Conservation (phyloP, 2,888 invertebrate species). For the Lycophotia porphyrea region DNA sequence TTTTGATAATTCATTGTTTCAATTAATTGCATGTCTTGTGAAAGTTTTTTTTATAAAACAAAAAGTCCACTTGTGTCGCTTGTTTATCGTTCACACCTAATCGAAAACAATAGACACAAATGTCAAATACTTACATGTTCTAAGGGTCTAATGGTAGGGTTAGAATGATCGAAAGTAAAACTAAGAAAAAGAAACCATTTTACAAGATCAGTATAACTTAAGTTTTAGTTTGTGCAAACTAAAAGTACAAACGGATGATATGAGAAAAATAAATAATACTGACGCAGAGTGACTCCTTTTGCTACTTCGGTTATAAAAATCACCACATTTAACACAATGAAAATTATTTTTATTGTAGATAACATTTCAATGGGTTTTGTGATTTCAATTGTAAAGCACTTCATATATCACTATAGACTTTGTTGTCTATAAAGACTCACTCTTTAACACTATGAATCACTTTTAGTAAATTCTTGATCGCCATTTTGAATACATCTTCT, state of each 20-base stretch:
- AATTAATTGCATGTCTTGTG: too few relatives aligned
- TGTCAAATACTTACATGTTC: too few relatives aligned
- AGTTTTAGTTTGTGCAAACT: too few relatives aligned
- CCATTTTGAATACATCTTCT: neutral
- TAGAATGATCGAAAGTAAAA: too few relatives aligned
- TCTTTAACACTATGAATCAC: neutral
- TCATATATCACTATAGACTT: neutral
- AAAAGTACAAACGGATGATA: neutral
- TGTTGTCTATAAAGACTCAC: too few relatives aligned
- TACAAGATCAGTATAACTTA: neutral
- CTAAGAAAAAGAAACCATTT: neutral
- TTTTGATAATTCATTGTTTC: too few relatives aligned
- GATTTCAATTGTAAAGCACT: neutral
- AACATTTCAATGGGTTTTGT: slow-evolving; percentile 15
- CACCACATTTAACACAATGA: slow-evolving; percentile 10
- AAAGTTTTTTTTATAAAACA: too few relatives aligned
- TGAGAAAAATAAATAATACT: slow-evolving; percentile 45
- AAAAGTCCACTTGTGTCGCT: too few relatives aligned
- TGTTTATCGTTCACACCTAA: too few relatives aligned
- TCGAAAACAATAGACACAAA: too few relatives aligned
- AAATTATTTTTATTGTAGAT: neutral
- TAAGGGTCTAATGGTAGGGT: too few relatives aligned
- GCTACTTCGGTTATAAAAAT: neutral
- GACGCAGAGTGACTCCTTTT: slow-evolving; percentile 64
- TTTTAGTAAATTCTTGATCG: neutral